Evolutionary conservation across 2,888 invertebrate species (phyloP), one percentile per base, ranked within the genome.

Genomic region (Dryococelus australis): DNA sequence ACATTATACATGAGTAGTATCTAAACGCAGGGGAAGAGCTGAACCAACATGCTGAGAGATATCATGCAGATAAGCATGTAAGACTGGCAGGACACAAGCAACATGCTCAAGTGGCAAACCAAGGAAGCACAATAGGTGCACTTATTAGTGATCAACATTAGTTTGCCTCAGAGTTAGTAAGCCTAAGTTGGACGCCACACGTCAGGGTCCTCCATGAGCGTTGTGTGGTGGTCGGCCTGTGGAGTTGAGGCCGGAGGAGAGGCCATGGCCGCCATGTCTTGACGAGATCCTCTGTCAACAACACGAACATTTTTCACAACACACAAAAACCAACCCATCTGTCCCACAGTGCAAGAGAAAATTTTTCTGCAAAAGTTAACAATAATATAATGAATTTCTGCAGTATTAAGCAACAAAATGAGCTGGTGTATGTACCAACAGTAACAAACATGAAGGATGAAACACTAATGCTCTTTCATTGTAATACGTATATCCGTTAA

Each of bases 201-300:
- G 94, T 97, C 97, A 89, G 97, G 97, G 94, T 97, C 97, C 94
- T 97, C 97, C 97, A 97, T 97, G 91, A 97, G 95, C 89, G 97
- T 97, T 92, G 96, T 96, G 93, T 95, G 96, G 91, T 95, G 96
- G 92, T 95, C 94, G 43, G 88, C 90, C 78, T 88, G 89, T 91
- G 95, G 93, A 87, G 94, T 94, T 87, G 93, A 93, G 89, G 93
- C 95, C 90, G 95, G 93, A 88, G 95, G 95, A 89, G 95, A 95
- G 90, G 95, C 95, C 94, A 96, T 96, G 90, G 96, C 97, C 89
- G 96, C 96, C 96, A 97, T 96, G 93, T 97, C 97, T 93, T 96
- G 95, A 91, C 96, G 96, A 91, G 96, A 95, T 91, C 96, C 97
- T 95, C 97, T 97, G 92, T 87, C 43, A 83, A 83, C n/a, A 65